A percentile compares a stretch with the other conserved stretches of the same genome.
Conservation (phyloP, 2,888 invertebrate genomes). For the Mythimna albipuncta region DNA sequence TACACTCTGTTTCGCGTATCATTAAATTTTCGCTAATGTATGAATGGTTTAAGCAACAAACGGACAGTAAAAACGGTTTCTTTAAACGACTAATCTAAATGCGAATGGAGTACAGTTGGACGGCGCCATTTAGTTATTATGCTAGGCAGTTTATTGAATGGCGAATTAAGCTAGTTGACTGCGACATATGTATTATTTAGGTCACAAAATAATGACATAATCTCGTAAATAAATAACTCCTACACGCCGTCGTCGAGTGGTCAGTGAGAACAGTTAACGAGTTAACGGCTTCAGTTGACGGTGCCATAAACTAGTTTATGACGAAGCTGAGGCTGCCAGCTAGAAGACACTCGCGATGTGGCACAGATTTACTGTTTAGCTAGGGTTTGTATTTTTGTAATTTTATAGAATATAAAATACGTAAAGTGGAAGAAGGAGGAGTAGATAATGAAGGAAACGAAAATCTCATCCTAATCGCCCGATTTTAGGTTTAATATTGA, state of each 20-base stretch:
- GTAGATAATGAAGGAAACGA: not conserved
- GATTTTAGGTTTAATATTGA: not conserved
- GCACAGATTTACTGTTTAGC: constrained; percentile 39
- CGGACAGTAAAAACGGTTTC: too few species aligned
- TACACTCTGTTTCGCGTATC: too few species aligned
- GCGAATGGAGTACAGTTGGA: too few species aligned
- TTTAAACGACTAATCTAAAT: too few species aligned
- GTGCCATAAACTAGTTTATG: constrained; percentile 60
- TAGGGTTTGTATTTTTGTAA: constrained; percentile 36
- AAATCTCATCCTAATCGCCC: not conserved
- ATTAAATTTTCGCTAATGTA: too few species aligned
- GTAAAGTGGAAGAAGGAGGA: too few species aligned
- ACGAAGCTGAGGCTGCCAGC: constrained; percentile 33
- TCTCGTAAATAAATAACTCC: constrained; percentile 16
- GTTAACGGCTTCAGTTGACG: constrained; percentile 54
- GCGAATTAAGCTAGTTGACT: too few species aligned
- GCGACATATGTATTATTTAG: not conserved
- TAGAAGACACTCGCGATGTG: constrained; percentile 21
- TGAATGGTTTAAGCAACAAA: too few species aligned
- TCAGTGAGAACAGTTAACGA: constrained; percentile 52
- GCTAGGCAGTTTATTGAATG: too few species aligned
- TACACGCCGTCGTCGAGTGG: constrained; percentile 37
- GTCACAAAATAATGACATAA: constrained; percentile 37
- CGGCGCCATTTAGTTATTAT: too few species aligned
- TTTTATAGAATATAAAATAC: not conserved